Evolutionary conservation across 2,797 vertebrate genomes (phyloP).

Genomic region (Pseudomugil tenellus): DNA sequence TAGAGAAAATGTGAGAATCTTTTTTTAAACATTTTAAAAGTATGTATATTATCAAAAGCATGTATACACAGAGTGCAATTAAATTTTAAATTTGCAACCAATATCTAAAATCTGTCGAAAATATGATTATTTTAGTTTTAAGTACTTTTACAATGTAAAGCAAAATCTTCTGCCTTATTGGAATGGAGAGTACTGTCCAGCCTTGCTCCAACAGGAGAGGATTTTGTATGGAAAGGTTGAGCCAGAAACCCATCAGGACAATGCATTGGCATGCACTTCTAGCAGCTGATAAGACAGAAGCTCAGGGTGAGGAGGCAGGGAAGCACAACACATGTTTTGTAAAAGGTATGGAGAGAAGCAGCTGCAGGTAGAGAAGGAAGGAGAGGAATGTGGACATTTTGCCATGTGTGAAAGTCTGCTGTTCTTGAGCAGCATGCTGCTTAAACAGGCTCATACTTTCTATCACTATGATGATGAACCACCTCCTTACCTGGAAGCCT

Average conservation of each 20-base stretch:
- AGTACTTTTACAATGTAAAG: neutral
- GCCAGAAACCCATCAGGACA: constrained; percentile 52
- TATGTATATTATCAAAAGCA: neutral
- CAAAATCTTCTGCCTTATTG: neutral
- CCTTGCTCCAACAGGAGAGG: constrained; percentile 4
- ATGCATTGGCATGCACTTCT: constrained; percentile 28
- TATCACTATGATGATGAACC: constrained; percentile 36
- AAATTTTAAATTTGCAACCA: constrained; percentile 1
- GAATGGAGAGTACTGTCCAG: neutral
- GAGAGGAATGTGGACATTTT: constrained; percentile 30
- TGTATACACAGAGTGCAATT: neutral
- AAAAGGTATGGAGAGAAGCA: constrained; percentile 42
- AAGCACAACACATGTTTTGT: constrained; percentile 32
- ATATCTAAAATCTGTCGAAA: neutral
- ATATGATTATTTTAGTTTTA: neutral
- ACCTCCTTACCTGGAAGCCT: constrained; percentile 29
- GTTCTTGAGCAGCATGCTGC: constrained; percentile 27
- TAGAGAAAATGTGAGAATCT: neutral
- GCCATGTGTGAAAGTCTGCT: constrained; percentile 33
- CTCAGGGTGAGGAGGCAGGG: constrained; percentile 34
- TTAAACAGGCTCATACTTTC: constrained; percentile 9
- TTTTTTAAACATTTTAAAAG: neutral
- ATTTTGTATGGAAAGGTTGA: constrained; percentile 24
- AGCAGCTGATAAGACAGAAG: constrained; percentile 50
- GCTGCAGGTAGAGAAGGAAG: constrained; percentile 20